A percentile compares a stretch with the other conserved stretches of the same genome.
These are phyloP conservation scores for Sarcophaga rosellei DNA, from an alignment of 2,888 invertebrate genomes.

Conservation along the genomic window DNA sequence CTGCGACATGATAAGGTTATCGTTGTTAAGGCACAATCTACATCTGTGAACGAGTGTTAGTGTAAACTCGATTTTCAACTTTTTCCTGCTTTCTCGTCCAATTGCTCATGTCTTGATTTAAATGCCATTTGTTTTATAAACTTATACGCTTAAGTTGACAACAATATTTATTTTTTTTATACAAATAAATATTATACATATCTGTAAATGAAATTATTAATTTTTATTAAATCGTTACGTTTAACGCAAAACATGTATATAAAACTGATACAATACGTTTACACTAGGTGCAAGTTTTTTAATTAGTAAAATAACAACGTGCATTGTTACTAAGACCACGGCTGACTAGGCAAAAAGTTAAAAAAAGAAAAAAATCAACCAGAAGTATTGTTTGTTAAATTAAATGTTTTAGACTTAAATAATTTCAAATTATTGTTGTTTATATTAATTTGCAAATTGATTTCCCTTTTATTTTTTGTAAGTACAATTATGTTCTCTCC, in stretches of 20 bases:
- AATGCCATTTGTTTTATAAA: constrained; percentile 50
- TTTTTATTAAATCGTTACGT: neutral
- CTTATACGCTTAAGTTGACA: constrained; percentile 41
- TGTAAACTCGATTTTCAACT: constrained; percentile 64
- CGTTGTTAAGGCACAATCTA: constrained; percentile 34
- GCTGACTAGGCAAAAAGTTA: too few species aligned
- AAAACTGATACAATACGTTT: neutral
- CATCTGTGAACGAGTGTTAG: constrained; percentile 3
- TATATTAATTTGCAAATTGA: too few species aligned
- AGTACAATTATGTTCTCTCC: too few species aligned
- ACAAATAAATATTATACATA: too few species aligned
- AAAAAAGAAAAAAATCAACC: too few species aligned
- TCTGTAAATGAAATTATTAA: neutral
- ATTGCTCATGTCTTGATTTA: constrained; percentile 34
- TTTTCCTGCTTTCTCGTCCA: constrained; percentile 60
- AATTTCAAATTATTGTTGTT: too few species aligned
- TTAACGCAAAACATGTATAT: neutral
- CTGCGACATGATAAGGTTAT: constrained; percentile 62
- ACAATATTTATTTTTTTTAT: neutral
- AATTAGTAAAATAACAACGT: too few species aligned
- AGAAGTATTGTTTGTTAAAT: too few species aligned
- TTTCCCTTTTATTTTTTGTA: too few species aligned
- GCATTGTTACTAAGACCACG: too few species aligned
- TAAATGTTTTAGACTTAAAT: too few species aligned
- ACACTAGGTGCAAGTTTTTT: neutral